Conservation (phyloP, 2,888 invertebrate genomes). For the Hartigia nigra region DNA sequence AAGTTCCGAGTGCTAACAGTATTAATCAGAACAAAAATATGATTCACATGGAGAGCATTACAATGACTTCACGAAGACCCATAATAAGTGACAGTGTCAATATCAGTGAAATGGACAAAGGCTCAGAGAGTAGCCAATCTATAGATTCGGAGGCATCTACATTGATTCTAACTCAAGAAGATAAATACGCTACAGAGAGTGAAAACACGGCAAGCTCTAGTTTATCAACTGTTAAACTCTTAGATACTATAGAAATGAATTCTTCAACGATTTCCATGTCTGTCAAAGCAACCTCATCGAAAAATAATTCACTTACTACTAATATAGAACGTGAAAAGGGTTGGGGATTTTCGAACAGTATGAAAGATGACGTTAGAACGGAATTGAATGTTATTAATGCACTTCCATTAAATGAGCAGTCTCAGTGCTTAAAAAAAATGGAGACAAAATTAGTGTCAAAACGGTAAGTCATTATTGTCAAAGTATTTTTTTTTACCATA, state of each 20-base stretch:
- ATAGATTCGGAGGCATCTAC: constrained; percentile 36
- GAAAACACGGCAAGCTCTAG: neutral
- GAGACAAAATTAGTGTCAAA: constrained; percentile 54
- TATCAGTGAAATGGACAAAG: neutral
- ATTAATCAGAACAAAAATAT: neutral
- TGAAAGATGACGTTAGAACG: constrained; percentile 31
- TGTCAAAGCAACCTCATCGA: constrained; percentile 19
- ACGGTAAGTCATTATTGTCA: constrained; percentile 41
- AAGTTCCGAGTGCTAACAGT: neutral
- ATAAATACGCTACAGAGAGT: neutral
- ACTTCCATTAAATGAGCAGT: constrained; percentile 40
- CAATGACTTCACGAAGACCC: neutral
- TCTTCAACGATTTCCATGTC: neutral
- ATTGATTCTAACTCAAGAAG: constrained; percentile 10
- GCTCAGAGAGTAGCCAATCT: constrained; percentile 9
- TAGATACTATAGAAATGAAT: constrained; percentile 5
- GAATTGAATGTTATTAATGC: constrained; percentile 39
- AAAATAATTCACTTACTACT: constrained; percentile 7
- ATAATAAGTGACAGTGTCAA: neutral
- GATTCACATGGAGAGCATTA: neutral
- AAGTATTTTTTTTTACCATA: neutral
- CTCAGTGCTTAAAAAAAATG: constrained; percentile 37
- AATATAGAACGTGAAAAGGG: neutral
- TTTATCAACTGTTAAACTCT: neutral
- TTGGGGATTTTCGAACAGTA: neutral